Evolutionary conservation across 2,113 vertebrate genomes (phyloP), one percentile per base, ranked within the genome.

Genomic region (Aramus guarauna): DNA sequence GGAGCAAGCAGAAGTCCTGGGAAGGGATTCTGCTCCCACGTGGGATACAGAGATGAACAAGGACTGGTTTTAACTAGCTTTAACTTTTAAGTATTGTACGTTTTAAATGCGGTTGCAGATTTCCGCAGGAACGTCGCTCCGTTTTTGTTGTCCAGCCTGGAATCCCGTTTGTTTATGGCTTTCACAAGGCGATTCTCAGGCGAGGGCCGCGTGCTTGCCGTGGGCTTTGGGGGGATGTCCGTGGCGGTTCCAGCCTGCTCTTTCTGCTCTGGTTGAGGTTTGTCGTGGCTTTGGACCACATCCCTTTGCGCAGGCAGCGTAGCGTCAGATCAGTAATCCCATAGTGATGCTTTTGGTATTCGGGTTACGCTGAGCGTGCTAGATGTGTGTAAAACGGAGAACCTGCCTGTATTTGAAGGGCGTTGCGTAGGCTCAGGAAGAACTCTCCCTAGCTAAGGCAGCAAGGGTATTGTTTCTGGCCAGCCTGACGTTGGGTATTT

Each of bases 281-380:
- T 24, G 11, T 45, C 29, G 0, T 12, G 45, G 56, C 58, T 47
- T 71, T 34, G 16, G 76, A 12, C 22, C 9, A 7, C 5, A 2
- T 32, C 6, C 5, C 47, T 55, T 37, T 11, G 41, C 37, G 6
- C 50, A 30, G 15, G 8, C 50, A 34, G 14, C 30, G 1, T 8
- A 4, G 30, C 4, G 15, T 14, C 34, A 11, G 22, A 26, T 26
- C 1, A 27, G 24, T 23, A 11, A 36, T 17, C 52, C 41, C 34
- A 4, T 2, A 9, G 36, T 2, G 1, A 3, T 11, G 9, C 3
- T 41, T 36, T 34, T 15, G 5, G 59, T 39, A 8, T 15, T 47
- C 19, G 4, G 50, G 5, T 67, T 12, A 34, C 15, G 4, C 34
- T 1, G 20, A 12, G 21, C 5, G 22, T 20, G 22, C n/a, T 29